Percentiles rank a stretch among this genome's conserved stretches.
phyloP scores from a whole-genome alignment of 2,888 invertebrate species.

The Rotaria macrura region DNA sequence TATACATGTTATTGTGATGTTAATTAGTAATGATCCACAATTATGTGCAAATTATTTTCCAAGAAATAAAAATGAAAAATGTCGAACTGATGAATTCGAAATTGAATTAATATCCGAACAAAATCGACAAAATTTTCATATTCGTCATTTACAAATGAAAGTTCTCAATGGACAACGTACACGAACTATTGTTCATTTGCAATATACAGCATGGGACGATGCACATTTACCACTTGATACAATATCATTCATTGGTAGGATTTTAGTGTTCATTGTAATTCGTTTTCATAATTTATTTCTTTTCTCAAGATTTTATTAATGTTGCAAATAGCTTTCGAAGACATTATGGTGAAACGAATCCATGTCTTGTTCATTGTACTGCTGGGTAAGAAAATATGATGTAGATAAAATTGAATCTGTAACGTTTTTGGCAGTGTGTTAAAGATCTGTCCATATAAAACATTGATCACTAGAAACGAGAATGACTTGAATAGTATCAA shows the following conservation, averaged over 20 bases:
- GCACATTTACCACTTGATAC: neutral
- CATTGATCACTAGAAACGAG: too few species aligned
- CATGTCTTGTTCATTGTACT: slow-evolving; percentile 14
- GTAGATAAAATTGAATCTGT: too few species aligned
- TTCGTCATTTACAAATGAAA: neutral
- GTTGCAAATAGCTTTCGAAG: neutral
- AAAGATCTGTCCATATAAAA: too few species aligned
- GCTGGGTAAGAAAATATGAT: neutral
- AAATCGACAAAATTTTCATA: neutral
- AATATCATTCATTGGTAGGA: neutral
- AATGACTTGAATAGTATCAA: too few species aligned
- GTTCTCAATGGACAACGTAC: neutral
- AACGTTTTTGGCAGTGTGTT: too few species aligned
- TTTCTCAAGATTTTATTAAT: neutral
- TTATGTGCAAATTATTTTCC: slow-evolving; percentile 4
- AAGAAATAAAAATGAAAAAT: neutral
- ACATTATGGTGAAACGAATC: neutral
- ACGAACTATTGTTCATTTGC: neutral
- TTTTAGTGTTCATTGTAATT: too few species aligned
- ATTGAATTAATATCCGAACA: neutral
- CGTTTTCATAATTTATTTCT: neutral
- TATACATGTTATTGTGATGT: neutral
- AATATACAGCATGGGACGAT: neutral
- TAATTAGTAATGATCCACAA: slow-evolving; percentile 4
- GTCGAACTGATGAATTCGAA: neutral